Base-by-base conservation (phyloP, 1,140 invertebrate species). In the Harlomillsia oculata region DNA sequence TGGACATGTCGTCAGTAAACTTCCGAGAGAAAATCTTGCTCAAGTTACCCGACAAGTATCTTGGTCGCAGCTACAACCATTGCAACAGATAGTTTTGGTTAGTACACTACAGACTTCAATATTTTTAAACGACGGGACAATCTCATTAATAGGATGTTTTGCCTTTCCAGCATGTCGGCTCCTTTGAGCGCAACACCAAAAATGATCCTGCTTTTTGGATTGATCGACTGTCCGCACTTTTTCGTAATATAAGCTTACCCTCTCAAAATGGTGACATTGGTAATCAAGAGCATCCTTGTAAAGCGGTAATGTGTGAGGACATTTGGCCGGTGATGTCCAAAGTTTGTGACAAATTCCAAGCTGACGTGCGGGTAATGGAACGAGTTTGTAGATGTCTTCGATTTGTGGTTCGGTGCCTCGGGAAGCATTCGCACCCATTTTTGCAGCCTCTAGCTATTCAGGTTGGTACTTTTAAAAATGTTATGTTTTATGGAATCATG, bases 151-250 rank as follows among this genome's bases (percentile, higher is more conserved):
- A 18, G 8, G 18, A 39, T n/a, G 14, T 52, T 51, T 32, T 51
- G 16, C 36, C 28, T 54, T 62, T 66, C 13, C 43, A 70, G 66
- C 63, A 55, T 52, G 59, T 68, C 54, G 37, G 64, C 60, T 66
- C 67, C 32, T 61, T 67, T 30, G 70, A 72, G 57, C 74, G 73
- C 61, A 72, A 71, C 50, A 72, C 71, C 63, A 70, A 81, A 64
- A 76, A 72, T 32, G 91, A 97, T 77, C 92, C 93, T n/a, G 82
- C 82, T 20, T 74, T 89, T 55, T 97, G 91, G 89, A 74, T 99
- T 36, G 93, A 97, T 75, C 77, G 93, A 66, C 75, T 97, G 53
- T 82, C 92, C 18, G 84, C 88, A 39, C 81, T 98, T 59, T 94
- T 97, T 72, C 82, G 85, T 57, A 79, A 87, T 71, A 81, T 84